Evolutionary conservation across 2,113 vertebrate genomes (phyloP).

Genomic region (Cephalopterus ornatus): DNA sequence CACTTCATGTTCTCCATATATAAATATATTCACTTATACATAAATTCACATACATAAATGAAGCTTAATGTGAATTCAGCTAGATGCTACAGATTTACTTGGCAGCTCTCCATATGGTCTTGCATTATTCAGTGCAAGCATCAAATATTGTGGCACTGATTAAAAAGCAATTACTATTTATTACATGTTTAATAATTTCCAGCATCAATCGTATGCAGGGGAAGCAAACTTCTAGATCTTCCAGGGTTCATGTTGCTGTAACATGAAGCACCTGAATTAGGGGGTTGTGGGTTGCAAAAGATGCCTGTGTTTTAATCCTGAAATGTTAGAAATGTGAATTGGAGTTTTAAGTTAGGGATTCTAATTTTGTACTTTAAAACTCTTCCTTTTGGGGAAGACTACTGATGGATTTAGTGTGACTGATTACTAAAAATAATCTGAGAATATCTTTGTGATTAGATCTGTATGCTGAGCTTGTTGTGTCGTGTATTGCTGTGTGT

Average conservation of each 20-base stretch:
- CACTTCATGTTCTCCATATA: not conserved
- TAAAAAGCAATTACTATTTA: not conserved
- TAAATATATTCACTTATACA: not conserved
- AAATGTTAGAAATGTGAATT: not conserved
- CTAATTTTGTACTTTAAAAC: not conserved
- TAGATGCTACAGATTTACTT: not conserved
- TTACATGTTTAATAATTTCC: not conserved
- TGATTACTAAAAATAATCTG: not conserved
- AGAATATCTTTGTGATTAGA: not conserved
- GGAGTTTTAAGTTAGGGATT: not conserved
- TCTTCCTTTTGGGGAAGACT: fast-evolving
- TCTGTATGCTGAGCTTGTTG: not conserved
- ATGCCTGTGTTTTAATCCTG: not conserved
- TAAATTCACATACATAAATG: not conserved
- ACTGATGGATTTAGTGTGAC: not conserved
- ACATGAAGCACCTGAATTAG: not conserved
- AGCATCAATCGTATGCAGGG: not conserved
- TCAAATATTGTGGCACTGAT: not conserved
- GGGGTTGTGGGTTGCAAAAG: not conserved
- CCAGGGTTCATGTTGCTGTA: not conserved
- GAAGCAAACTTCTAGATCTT: not conserved
- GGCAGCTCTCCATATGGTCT: not conserved
- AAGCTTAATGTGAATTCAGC: not conserved
- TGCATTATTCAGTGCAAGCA: not conserved
- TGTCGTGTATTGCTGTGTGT: not conserved